Evolutionary conservation across 2,113 vertebrate genomes (phyloP).

Genomic region (Etheostoma cragini): DNA sequence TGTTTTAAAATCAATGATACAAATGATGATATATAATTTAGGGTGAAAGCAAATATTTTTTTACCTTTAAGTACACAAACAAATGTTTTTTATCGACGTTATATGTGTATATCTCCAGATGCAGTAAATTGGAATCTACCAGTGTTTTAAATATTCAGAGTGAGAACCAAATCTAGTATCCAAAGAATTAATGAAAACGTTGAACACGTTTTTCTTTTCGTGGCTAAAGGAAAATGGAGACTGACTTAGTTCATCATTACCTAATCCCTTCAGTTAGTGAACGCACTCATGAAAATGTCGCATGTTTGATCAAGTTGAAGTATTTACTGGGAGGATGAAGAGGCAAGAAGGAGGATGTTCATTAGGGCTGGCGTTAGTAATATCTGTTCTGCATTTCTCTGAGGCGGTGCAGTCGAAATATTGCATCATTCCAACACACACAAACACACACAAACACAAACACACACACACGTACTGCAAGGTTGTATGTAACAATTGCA

Average conservation of each 20-base stretch:
- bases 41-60: constrained; percentile 6
- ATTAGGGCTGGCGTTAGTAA: constrained; percentile 50
- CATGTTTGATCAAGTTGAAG: constrained; percentile 36
- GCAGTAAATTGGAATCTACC: neutral
- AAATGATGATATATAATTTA: constrained; percentile 29
- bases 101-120: constrained; percentile 7
- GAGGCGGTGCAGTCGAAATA: constrained; percentile 18
- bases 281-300: constrained; percentile 49
- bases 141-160: constrained; percentile 13
- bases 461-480: neutral
- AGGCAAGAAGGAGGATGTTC: constrained; percentile 29
- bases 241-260: constrained; percentile 15
- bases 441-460: constrained; percentile 7
- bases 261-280: constrained; percentile 37
- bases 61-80: constrained; percentile 3
- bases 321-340: constrained; percentile 16
- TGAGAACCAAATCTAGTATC: constrained; percentile 8
- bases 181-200: constrained; percentile 3
- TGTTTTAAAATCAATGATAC: constrained; percentile 16
- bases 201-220: constrained; percentile 6
- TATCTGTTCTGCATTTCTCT: constrained; percentile 59
- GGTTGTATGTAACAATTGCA: constrained; percentile 25
- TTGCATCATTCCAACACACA: constrained; percentile 58
- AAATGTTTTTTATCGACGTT: constrained; percentile 11
- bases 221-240: constrained; percentile 10